phyloP scores from a whole-genome alignment of 2,888 invertebrate species.

The Agelastica alni region DNA sequence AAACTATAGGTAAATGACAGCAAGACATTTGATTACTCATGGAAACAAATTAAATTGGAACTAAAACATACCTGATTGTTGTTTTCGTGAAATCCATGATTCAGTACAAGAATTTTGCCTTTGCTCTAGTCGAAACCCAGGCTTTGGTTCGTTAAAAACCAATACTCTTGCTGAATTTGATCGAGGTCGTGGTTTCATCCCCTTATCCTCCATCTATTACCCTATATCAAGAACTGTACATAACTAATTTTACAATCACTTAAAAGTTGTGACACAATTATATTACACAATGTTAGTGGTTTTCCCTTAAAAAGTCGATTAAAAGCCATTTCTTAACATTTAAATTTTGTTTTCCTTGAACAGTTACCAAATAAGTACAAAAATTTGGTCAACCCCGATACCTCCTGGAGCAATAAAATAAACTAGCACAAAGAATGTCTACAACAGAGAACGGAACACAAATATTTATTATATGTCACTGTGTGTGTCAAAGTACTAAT shows the following conservation, averaged over 20 bases:
- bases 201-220: conserved; percentile 52
- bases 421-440: conserved; percentile 14
- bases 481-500: background rate
- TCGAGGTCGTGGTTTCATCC: conserved; percentile 52
- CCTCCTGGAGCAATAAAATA: conserved; percentile 18
- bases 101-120: conserved; percentile 40
- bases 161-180: conserved; percentile 74
- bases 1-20: conserved; percentile 17
- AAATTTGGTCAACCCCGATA: conserved; percentile 11
- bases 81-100: conserved; percentile 33
- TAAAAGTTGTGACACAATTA: conserved; percentile 28
- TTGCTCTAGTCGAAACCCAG: conserved; percentile 41
- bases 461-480: background rate
- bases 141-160: conserved; percentile 72
- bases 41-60: conserved; percentile 2
- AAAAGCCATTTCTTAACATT: conserved; percentile 30
- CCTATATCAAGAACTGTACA: conserved; percentile 35
- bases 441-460: background rate
- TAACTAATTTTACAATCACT: conserved; percentile 32
- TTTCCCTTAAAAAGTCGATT: conserved; percentile 15
- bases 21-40: conserved; percentile 6
- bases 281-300: conserved; percentile 24
- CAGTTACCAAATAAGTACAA: conserved; percentile 16
- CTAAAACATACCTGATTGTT: conserved; percentile 42
- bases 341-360: conserved; percentile 17